Evolutionary conservation across 2,888 invertebrate species (phyloP), one percentile per base, ranked within the genome.

Genomic region (Euplexia lucipara): DNA sequence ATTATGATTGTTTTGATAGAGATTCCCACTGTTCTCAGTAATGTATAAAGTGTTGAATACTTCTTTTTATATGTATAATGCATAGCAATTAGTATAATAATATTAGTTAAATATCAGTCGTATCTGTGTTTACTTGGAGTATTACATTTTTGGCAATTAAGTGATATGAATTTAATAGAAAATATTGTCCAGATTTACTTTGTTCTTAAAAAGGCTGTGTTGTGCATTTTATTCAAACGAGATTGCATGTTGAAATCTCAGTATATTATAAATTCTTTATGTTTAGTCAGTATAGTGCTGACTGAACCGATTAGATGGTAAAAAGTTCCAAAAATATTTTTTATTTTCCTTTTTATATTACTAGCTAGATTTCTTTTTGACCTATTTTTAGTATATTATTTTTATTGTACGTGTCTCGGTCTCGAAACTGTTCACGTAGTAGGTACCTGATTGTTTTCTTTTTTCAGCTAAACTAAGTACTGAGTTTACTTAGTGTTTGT

Each of bases 401-500:
- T 74, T 64, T 78, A 74, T 62, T 74, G 5, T 49, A 45, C 51
- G 70, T 68, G 71, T 45, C 35, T 62, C 63, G 52, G 74, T 81
- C 26, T 65, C 20, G 20, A 58, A 30, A 62, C 49, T 35, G 14
- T 81, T 58, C 61, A 69, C 58, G 65, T 54, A 54, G 44, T 79
- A 70, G 71, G 82, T 79, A 80, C 79, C 80, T 82, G 79, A 79
- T 72, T 79, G 64, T 75, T 79, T 70, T 67, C 52, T 42, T 51
- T 56, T 49, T 48, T 59, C 65, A 57, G 39, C 53, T 70, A 59
- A 51, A 39, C 22, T 14, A 41, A 45, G 48, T 53, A 54, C 52
- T 56, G 58, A 70, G 47, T 57, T 61, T 69, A 61, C 37, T 52
- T 49, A 26, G 45, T 66, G 45, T 68, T 67, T 51, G 56, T 71